Conservation (phyloP, 2,113 vertebrate genomes). For the Muscicapa adusta region DNA sequence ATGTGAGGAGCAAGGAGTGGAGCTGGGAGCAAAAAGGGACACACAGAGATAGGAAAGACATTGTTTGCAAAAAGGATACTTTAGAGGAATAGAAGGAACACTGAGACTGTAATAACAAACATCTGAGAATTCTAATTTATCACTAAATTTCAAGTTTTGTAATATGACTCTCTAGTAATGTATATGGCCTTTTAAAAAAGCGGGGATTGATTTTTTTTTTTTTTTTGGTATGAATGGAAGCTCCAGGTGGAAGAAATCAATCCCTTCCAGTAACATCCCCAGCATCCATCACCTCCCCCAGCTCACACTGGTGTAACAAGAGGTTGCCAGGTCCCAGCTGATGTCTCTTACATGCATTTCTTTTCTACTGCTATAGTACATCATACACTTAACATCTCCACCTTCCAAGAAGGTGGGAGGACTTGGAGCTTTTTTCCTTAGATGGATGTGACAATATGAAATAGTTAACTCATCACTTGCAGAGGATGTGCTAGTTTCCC, state of each 20-base stretch:
- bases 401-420: neutral
- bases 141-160: neutral
- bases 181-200: neutral
- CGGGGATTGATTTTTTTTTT: neutral
- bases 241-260: neutral
- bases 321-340: neutral
- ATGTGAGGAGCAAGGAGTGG: neutral
- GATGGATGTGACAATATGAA: neutral
- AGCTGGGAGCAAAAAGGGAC: neutral
- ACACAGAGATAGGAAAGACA: neutral
- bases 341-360: neutral
- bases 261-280: neutral
- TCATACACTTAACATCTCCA: neutral
- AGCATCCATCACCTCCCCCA: neutral
- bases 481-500: neutral
- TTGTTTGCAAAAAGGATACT: neutral
- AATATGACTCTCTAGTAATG: neutral
- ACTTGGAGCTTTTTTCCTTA: neutral
- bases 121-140: neutral
- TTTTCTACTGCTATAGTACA: neutral
- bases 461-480: neutral
- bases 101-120: rapidly evolving
- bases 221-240: neutral
- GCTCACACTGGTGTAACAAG: neutral
- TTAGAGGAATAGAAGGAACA: neutral